These are phyloP conservation scores for Sinocyclocheilus anshuiensis DNA, from an alignment of 2,113 vertebrate genomes.

Conservation along the genomic window DNA sequence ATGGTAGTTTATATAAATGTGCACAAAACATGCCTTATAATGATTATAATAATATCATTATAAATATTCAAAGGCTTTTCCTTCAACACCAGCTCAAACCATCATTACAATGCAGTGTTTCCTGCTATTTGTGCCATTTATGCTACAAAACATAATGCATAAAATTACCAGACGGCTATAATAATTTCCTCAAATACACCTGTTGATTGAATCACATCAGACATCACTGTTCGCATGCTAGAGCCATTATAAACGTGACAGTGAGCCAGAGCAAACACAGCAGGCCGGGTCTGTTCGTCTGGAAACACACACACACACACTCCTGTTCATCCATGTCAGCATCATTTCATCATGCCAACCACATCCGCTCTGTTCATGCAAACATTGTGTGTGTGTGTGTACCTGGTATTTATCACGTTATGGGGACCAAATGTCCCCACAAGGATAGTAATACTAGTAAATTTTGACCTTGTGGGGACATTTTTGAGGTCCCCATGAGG, in stretches of 20 bases:
- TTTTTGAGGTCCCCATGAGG: too few relatives aligned
- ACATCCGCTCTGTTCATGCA: not conserved
- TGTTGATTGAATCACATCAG: not conserved
- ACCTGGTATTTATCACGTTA: too few relatives aligned
- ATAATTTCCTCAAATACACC: not conserved
- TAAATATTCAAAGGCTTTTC: not conserved
- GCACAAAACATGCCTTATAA: not conserved
- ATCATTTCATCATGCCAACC: slow-evolving; percentile 46
- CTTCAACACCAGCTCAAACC: not conserved
- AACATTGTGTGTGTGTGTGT: not conserved
- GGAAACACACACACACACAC: slow-evolving; percentile 14
- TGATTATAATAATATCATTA: not conserved
- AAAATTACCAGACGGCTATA: not conserved
- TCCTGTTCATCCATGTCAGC: slow-evolving; percentile 29
- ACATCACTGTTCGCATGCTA: not conserved
- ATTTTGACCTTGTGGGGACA: too few relatives aligned
- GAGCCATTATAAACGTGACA: not conserved
- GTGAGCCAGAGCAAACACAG: slow-evolving; percentile 14
- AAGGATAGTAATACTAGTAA: too few relatives aligned
- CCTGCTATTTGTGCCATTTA: not conserved
- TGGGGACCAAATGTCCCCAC: too few relatives aligned
- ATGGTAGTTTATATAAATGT: not conserved
- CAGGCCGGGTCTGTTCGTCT: not conserved
- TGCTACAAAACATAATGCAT: not conserved
- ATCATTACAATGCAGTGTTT: not conserved